These are phyloP conservation scores for Hydrotaea diabolus DNA, from an alignment of 2,888 invertebrate species.

Conservation along the genomic window DNA sequence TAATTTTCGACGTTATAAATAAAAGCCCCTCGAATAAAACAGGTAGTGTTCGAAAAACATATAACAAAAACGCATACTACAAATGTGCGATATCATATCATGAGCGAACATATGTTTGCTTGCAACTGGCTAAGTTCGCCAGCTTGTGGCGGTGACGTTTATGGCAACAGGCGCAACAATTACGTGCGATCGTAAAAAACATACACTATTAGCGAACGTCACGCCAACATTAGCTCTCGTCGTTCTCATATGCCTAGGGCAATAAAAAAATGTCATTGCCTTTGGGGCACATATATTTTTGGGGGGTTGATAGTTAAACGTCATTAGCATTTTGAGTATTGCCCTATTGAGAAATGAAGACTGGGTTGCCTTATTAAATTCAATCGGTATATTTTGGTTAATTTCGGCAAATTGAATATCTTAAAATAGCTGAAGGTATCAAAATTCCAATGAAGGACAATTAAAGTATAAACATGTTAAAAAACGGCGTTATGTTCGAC, in stretches of 20 bases:
- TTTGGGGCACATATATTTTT: background rate
- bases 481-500: no score
- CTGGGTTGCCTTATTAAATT: background rate
- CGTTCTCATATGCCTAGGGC: background rate
- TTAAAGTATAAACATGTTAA: no score
- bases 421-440: no score
- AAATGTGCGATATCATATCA: background rate
- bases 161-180: background rate
- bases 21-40: no score
- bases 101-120: background rate
- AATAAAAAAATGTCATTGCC: constrained; percentile 4
- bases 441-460: no score
- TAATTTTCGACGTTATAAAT: constrained; percentile 15
- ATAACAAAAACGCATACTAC: background rate
- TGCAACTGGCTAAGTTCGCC: background rate
- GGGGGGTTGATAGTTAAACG: background rate
- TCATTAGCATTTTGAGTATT: background rate
- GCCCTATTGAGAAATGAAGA: background rate
- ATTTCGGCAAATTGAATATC: no score
- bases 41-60: background rate
- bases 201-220: constrained; percentile 18
- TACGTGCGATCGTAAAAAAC: background rate
- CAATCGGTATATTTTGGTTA: background rate
- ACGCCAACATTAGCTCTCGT: constrained; percentile 14
- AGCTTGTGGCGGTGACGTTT: constrained; percentile 12